Base-by-base conservation (phyloP, 2,888 invertebrate genomes). In the Drosophila heteroneura region DNA sequence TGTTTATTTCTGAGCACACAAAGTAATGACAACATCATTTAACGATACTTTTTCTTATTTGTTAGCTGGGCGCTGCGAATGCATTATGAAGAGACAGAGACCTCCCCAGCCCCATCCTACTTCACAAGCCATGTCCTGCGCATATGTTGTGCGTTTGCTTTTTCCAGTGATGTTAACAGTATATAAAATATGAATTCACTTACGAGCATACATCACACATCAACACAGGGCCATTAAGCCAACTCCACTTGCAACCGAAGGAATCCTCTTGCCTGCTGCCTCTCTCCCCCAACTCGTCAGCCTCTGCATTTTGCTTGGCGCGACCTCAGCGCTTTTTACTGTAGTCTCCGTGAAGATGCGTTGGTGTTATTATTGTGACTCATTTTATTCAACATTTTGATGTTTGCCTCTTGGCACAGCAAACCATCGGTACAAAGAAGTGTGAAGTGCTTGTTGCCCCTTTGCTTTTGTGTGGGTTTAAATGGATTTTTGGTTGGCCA, bases 141-240 rank as follows among this genome's bases (percentile, higher is more conserved):
- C 52, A 62, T 64, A 67, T 74, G 63, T 70, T 64, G 53, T 64
- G 52, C 52, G 47, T 68, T 74, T 41, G 64, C 58, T 74, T 72
- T 76, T 86, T 84, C 66, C 58, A 70, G 70, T 32, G 63, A 68
- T 65, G 74, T 79, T 89, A 81, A 91, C 79, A 81, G 73, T 83
- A 85, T 90, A 92, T 92, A 90, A 92, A 92, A 92, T 92, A 92
- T 92, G 92, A 92, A 91, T 92, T 91, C 91, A 91, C 92, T 92
- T 92, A 92, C 85, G 69, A 64, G 39, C 37, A 74, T 65, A 85
- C 89, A 89, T 91, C 92, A 83, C 87, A 85, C 83, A 79, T 74
- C 84, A 85, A 78, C 91, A 88, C 82, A 85, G 75, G 85, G 92
- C 91, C 91, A 92, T 91, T 91, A 90, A 86, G 92, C 76, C 76